These are phyloP conservation scores for Elanoides forficatus DNA, from an alignment of 2,113 vertebrate species.

Conservation along the genomic window DNA sequence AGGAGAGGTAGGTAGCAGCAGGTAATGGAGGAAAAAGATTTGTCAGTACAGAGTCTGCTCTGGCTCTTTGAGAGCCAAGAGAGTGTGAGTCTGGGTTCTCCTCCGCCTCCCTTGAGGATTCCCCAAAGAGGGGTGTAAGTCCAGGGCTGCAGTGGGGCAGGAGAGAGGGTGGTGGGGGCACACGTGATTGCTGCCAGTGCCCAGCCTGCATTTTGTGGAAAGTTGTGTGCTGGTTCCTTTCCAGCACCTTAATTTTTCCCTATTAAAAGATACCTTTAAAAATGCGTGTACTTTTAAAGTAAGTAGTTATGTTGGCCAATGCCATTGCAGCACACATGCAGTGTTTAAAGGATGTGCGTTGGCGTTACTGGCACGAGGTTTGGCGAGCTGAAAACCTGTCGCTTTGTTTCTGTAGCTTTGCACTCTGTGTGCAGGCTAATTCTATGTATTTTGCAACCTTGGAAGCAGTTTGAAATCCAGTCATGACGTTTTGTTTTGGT, in stretches of 20 bases:
- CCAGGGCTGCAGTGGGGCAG: not conserved
- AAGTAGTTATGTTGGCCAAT: not conserved
- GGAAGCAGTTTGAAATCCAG: not conserved
- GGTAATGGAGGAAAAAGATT: not conserved
- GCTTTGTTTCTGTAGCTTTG: not conserved
- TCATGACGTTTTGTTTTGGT: not conserved
- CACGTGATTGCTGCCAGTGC: not conserved
- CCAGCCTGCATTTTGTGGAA: not conserved
- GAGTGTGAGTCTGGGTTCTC: not conserved
- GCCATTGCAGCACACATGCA: not conserved
- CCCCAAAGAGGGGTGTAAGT: not conserved
- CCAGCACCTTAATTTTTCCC: not conserved
- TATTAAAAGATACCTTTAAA: not conserved
- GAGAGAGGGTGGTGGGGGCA: not conserved
- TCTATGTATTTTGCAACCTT: not conserved
- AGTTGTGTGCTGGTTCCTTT: not conserved
- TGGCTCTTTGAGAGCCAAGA: not conserved
- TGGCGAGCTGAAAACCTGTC: not conserved
- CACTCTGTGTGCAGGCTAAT: not conserved
- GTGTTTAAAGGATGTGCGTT: not conserved
- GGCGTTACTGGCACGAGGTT: not conserved
- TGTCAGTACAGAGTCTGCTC: not conserved
- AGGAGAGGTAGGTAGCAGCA: not conserved
- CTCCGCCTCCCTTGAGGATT: not conserved
- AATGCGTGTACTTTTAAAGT: not conserved